Base-by-base conservation (phyloP, 1,140 invertebrate species). In the Cydia fagiglandana region DNA sequence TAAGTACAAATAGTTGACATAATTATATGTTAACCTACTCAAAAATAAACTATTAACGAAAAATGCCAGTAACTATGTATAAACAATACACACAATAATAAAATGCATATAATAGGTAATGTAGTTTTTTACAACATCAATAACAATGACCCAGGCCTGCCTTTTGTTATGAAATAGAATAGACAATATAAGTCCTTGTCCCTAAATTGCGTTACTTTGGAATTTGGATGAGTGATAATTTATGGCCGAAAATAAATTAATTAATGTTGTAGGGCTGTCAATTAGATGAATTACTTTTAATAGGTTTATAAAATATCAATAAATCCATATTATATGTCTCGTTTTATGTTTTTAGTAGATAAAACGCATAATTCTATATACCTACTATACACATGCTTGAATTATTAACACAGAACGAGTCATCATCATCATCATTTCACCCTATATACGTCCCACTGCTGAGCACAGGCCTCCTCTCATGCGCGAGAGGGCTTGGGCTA, bases 121-220 rank as follows among this genome's bases (percentile, higher is more conserved):
- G 53, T 56, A 20, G 12, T 17, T 61, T 24, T 61, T 61, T 61
- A 61, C 20, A 61, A 61, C 56, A 24, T 4, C 56, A 61, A 10
- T 24, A 61, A 24, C 20, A 61, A 61, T 24, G 20, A 17, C 17
- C 56, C 56, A 10, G 56, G 56, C 20, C 20, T 61, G 17, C 66
- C 34, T 41, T 70, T 47, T 47, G 45, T 47, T 47, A 47, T 70
- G 34, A 41, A n/a, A 70, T 10, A 70, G 24, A 70, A 70, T 34
- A 70, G 28, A 70, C 66, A 70, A 70, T 38, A 70, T 38, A 70
- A 38, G 66, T 38, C 64, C 64, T 34, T 66, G 64, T 70, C 66
- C 66, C 12, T 70, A 17, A 70, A 70, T 70, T 38, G 66, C 34
- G n/a, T 70, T 70, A 17, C 66, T 70, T 15, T 17, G 34, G 38